Percentiles rank a stretch among this genome's conserved stretches.
These are phyloP conservation scores for Protonemura montana DNA, from an alignment of 2,888 invertebrate genomes.

Conservation along the genomic window DNA sequence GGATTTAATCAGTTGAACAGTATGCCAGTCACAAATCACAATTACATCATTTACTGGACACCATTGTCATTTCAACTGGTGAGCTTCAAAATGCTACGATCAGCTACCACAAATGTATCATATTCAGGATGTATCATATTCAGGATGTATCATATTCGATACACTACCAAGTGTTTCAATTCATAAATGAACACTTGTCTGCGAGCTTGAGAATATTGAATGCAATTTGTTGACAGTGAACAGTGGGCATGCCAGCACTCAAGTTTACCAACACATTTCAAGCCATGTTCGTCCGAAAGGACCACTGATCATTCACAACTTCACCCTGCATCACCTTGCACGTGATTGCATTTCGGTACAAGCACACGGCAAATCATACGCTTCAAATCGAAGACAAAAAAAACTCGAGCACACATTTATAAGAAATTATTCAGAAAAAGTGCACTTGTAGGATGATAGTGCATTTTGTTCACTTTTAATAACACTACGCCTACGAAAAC, in stretches of 20 bases:
- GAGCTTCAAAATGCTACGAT: not conserved
- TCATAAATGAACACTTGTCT: not conserved
- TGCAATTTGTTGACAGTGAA: not conserved
- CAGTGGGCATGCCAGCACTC: not conserved
- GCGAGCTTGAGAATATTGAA: not conserved
- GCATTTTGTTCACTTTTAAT: not conserved
- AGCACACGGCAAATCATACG: not conserved
- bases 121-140: not conserved
- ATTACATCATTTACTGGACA: not conserved
- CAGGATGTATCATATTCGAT: too few relatives aligned
- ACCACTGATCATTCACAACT: not conserved
- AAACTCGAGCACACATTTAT: not conserved
- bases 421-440: not conserved
- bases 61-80: not conserved
- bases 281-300: too few relatives aligned
- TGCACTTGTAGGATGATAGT: not conserved
- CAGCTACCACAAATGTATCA: not conserved
- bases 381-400: not conserved
- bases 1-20: not conserved
- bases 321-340: not conserved
- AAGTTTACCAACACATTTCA: too few relatives aligned
- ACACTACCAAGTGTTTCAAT: not conserved
- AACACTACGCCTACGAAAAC: not conserved
- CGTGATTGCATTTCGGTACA: not conserved
- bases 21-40: not conserved